Evolutionary conservation across 2,113 vertebrate species (phyloP).

Genomic region (Galemys pyrenaicus): DNA sequence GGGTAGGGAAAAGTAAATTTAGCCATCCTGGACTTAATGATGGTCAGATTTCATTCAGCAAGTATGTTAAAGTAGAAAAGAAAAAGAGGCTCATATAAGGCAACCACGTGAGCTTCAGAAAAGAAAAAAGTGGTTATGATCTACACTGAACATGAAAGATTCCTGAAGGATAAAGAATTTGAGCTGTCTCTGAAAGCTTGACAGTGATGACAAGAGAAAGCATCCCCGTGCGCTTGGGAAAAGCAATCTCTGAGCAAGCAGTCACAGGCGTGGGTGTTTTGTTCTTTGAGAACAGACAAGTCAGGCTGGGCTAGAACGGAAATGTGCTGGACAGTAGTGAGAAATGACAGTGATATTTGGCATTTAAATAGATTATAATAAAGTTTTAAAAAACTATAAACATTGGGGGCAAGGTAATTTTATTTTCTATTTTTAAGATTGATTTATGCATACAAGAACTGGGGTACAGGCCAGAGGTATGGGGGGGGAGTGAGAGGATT

Average conservation of each 20-base stretch:
- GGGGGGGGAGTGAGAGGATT: too few species aligned
- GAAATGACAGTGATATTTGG: background rate
- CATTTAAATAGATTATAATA: background rate
- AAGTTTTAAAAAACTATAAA: conserved; percentile 35
- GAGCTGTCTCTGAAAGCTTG: background rate
- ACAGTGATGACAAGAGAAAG: background rate
- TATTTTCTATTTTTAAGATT: too few species aligned
- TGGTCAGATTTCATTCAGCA: conserved; percentile 3
- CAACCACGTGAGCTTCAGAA: background rate
- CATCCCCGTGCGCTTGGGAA: background rate
- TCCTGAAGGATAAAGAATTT: background rate
- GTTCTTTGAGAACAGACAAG: background rate
- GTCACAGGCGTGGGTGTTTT: background rate
- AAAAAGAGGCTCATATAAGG: background rate
- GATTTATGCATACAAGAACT: too few species aligned
- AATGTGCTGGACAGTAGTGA: background rate
- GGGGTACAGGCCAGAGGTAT: too few species aligned
- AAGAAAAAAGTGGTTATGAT: background rate
- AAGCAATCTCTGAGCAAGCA: background rate
- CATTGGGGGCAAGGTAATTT: too few species aligned
- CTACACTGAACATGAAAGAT: background rate
- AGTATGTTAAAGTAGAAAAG: background rate
- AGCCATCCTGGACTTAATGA: background rate
- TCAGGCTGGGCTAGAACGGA: background rate
- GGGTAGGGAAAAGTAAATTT: background rate